Evolutionary conservation across 1,140 invertebrate genomes (phyloP).

Genomic region (Pemphigus obesinymphae): DNA sequence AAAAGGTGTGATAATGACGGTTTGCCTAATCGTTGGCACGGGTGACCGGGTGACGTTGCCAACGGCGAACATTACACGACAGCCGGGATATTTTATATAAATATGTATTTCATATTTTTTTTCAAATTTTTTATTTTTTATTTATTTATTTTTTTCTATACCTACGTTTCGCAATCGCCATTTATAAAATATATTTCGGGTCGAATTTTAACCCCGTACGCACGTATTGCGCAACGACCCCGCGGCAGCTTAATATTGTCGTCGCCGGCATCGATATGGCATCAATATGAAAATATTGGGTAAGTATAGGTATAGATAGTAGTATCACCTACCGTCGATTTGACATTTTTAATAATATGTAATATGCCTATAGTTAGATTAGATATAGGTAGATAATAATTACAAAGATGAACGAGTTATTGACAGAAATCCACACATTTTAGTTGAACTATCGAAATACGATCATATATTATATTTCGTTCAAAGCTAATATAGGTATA

Average conservation of each 20-base stretch:
- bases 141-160: not conserved
- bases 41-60: slow-evolving; percentile 32
- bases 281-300: not conserved
- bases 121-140: not conserved
- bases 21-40: slow-evolving; percentile 40
- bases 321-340: too few relatives aligned
- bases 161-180: not conserved
- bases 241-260: not conserved
- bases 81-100: not conserved
- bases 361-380: too few relatives aligned
- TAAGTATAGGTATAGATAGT: too few relatives aligned
- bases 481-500: too few relatives aligned
- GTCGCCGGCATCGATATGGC: not conserved
- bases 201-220: not conserved
- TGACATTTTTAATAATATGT: too few relatives aligned
- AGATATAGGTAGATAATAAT: too few relatives aligned
- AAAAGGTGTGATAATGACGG: slow-evolving; percentile 32
- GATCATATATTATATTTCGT: too few relatives aligned
- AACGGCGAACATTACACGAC: not conserved
- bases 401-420: too few relatives aligned
- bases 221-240: not conserved
- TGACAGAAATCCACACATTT: too few relatives aligned
- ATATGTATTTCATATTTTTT: not conserved
- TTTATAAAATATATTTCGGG: not conserved
- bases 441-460: too few relatives aligned